Percentiles rank a stretch among this genome's conserved stretches.
These are phyloP conservation scores for Isichthys henryi DNA, from an alignment of 2,113 vertebrate species.

Conservation along the genomic window DNA sequence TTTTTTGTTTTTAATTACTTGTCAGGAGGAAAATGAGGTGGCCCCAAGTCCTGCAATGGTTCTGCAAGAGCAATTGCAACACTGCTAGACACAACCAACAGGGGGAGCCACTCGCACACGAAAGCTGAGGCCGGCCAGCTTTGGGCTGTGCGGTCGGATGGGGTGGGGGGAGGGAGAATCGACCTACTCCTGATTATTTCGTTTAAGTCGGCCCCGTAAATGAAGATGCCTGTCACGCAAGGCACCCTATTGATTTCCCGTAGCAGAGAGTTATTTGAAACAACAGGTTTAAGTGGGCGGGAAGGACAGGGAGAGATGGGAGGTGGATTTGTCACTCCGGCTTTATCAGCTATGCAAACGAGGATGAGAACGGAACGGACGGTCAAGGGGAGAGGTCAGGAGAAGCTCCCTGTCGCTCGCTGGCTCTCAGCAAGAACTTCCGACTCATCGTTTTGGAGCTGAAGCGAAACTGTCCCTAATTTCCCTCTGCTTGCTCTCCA, in stretches of 20 bases:
- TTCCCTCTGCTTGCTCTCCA: slow-evolving; percentile 35
- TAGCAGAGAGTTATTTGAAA: neutral
- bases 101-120: neutral
- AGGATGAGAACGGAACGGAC: neutral
- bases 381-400: neutral
- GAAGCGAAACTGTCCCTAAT: neutral
- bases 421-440: neutral
- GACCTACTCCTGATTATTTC: slow-evolving; percentile 13
- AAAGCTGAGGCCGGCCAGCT: neutral
- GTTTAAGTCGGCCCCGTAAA: neutral
- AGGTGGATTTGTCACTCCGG: neutral
- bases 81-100: neutral
- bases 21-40: neutral
- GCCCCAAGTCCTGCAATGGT: neutral
- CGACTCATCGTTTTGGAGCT: neutral
- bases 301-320: neutral
- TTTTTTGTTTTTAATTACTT: neutral
- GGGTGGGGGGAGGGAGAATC: neutral
- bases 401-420: neutral
- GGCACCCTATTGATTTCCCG: slow-evolving; percentile 10
- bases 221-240: neutral
- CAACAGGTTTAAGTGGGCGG: neutral
- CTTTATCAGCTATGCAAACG: neutral
- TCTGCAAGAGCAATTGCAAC: neutral
- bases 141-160: neutral